Base-by-base conservation (phyloP, 2,113 vertebrate species). In the Microtus richardsoni region DNA sequence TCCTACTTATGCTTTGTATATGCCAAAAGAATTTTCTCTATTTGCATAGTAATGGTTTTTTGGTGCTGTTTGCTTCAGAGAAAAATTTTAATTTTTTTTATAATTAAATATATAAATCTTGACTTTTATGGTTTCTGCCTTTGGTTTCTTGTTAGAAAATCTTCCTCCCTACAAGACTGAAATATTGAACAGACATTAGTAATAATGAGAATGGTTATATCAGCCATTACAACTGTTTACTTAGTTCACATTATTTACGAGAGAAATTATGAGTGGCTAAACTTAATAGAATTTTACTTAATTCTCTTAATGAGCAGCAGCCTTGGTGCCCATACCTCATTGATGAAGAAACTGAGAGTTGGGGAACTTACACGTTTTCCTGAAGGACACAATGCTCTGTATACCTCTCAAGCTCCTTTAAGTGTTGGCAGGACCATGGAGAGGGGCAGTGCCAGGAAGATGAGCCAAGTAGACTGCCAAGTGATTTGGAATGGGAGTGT, bases 51-150 rank as follows among this genome's bases (percentile, higher is more conserved):
- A 84, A 68, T 62, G 41, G 30, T 60, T 22, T 70, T 93, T 52
- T 84, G 22, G 8, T 44, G 16, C 0, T 87, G 22, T 78, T 88
- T 94, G 19, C n/a, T 90, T 1, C 41, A 75, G 24, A 73, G 60
- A 60, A 78, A 95, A 93, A 28, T 6, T 70, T 94, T 44, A 75
- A 80, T 60, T 66, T 92, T 92, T 94, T 94, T 88, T 86, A 36
- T 66, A 88, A 88, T 78, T 88, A 86, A 86, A 54, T 75, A 16
- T 82, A 70, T 6, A 77, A 71, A 75, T 84, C 9, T 62, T 87
- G 54, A 33, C 11, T 89, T 77, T 77, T 41, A 66, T n/a, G 36
- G 16, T 8, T 74, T 95, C n/a, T 71, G 88, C 54, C 39, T 77
- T 47, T 17, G 66, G 24, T 17, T 41, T 47, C 71, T 70, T 49